Evolutionary conservation across 2,113 vertebrate species (phyloP), one percentile per base, ranked within the genome.

Genomic region (Ophthalmolycus amberensis): DNA sequence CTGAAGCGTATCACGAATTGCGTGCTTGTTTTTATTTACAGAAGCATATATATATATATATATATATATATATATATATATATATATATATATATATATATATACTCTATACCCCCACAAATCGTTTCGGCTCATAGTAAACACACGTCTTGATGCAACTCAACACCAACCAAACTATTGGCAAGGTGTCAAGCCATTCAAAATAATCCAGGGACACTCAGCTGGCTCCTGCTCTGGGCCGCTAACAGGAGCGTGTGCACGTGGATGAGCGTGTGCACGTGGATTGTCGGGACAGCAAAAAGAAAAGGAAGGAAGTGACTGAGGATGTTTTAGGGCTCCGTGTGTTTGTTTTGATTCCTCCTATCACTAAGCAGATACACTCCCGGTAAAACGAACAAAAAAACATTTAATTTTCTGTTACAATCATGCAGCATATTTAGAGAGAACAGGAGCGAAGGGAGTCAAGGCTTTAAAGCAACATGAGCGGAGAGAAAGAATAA

Each of bases 341-440:
- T 38, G 67, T 77, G 77, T 70, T 86, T 77, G 40, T 75, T 82
- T 82, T 65, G 38, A 69, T 66, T n/a, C 74, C 20, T 68, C 38
- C 68, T 77, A 77, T 59, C 38, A 52, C 22, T 74, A 75, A 75
- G 46, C 82, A 63, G 18, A 82, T 44, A 56, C 79, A 14, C 78
- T 84, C 83, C 79, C 6, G 4, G 60, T 69, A 64, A 37, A 85
- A 48, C 67, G 16, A 85, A 54, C 67, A 20, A 46, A 68, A 14
- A 15, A 75, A 66, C 37, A 75, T 72, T 71, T 1, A 1, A 37
- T 71, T 38, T 77, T 50, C 77, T 72, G 79, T 91, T 86, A 87
- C 88, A 85, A 91, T 90, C 90, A 91, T 90, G 90, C 92, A 91
- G 88, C 89, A 80, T 90, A 84, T 88, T 82, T 68, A 85, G 77